Conservation (phyloP, 2,888 invertebrate genomes). For the Diarsia mendica region DNA sequence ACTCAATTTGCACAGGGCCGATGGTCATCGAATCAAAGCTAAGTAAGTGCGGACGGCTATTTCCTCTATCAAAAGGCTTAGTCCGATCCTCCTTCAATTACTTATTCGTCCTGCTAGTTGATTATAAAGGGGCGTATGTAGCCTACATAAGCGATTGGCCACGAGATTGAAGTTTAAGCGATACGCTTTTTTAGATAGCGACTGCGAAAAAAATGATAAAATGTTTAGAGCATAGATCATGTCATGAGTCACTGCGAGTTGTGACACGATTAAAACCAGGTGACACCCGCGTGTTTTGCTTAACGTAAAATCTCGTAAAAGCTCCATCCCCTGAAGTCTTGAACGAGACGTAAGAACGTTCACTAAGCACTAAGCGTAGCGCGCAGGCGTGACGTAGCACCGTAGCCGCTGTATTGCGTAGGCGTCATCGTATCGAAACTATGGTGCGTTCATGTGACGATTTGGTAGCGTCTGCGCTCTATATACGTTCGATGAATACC, state of each 20-base stretch:
- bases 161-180: not conserved
- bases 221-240: not conserved
- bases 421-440: not conserved
- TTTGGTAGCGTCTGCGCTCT: not conserved
- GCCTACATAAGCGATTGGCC: not conserved
- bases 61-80: conserved; percentile 54
- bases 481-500: not conserved
- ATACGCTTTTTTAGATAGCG: not conserved
- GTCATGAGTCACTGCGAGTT: not conserved
- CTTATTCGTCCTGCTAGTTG: conserved; percentile 50
- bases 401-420: not conserved
- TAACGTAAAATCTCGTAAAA: not conserved
- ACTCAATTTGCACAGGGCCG: conserved; percentile 50
- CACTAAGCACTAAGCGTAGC: conserved; percentile 2
- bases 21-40: conserved; percentile 54
- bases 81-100: conserved; percentile 49
- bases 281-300: not conserved
- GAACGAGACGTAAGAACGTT: not conserved
- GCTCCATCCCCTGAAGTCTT: not conserved
- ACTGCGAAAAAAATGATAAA: not conserved
- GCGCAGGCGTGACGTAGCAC: not conserved
- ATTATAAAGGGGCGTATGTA: conserved; percentile 38
- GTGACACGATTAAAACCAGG: not conserved
- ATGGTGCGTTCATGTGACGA: not conserved
- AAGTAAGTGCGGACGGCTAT: conserved; percentile 54